Evolutionary conservation across 2,797 vertebrate species (phyloP).

Genomic region (Sebastes melanostomus): DNA sequence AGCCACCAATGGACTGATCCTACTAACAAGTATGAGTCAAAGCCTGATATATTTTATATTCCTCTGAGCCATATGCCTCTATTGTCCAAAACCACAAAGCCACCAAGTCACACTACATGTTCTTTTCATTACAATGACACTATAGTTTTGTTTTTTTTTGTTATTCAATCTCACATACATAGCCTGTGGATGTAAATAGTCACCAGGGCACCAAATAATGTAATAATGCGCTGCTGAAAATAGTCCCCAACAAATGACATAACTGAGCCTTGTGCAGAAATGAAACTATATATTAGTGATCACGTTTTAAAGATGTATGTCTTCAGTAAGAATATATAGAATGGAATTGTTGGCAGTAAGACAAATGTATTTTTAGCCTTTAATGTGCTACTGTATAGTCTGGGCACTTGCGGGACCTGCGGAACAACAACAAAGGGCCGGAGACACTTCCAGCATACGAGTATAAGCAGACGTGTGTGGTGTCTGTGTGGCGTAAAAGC

Average conservation of each 20-base stretch:
- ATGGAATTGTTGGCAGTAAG: background rate
- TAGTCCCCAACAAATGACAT: background rate
- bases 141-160: background rate
- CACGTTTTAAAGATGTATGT: no score
- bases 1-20: background rate
- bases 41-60: background rate
- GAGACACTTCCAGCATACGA: background rate
- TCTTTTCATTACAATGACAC: background rate
- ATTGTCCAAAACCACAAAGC: background rate
- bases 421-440: no score
- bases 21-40: background rate
- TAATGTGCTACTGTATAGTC: background rate
- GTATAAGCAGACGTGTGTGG: background rate
- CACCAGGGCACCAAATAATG: background rate
- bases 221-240: background rate
- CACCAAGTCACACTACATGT: background rate
- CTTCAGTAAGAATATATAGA: background rate
- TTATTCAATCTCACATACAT: background rate
- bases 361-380: background rate
- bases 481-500: background rate
- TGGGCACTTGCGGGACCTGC: no score
- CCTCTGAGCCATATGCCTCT: background rate
- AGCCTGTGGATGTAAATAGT: background rate
- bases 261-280: background rate
- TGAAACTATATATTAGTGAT: no score